phyloP scores from a whole-genome alignment of 1,140 invertebrate species.

The Lepidotrigona ventralis region DNA sequence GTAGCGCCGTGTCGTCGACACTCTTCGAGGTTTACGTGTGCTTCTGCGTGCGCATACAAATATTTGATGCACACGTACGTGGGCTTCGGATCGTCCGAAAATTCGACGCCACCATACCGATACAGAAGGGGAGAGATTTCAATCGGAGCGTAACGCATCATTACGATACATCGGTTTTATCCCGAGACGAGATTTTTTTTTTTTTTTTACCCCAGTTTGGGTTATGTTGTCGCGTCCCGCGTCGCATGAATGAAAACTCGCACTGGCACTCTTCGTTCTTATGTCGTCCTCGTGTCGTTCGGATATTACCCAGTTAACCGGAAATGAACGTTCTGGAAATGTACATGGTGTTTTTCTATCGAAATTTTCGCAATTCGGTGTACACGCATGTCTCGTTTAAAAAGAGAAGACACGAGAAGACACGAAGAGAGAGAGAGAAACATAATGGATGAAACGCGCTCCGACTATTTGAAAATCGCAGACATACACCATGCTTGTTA shows the following conservation, averaged over 20 bases:
- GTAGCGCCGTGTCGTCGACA: conserved; percentile 30
- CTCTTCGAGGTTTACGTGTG: conserved; percentile 38
- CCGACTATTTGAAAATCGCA: not conserved
- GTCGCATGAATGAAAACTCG: conserved; percentile 32
- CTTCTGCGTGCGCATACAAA: conserved; percentile 35
- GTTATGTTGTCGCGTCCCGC: not conserved
- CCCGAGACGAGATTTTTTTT: not conserved
- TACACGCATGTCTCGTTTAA: not conserved
- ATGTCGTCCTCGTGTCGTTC: conserved; percentile 15
- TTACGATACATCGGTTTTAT: not conserved
- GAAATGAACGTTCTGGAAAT: not conserved
- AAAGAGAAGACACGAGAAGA: not conserved
- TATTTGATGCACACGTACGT: conserved; percentile 43
- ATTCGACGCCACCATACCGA: not conserved
- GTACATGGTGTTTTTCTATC: not conserved
- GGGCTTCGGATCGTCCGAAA: conserved; percentile 17
- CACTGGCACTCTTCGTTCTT: not conserved
- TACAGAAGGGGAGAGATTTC: not conserved
- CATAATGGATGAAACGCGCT: not conserved
- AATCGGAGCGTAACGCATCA: not conserved
- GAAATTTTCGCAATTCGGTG: not conserved
- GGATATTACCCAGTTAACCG: not conserved
- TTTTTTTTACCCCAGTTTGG: too few species aligned
- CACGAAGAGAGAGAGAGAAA: too few species aligned
- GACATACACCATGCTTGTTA: conserved; percentile 5